phyloP scores from a whole-genome alignment of 2,888 invertebrate genomes.

The Lamellibrachia columna region DNA sequence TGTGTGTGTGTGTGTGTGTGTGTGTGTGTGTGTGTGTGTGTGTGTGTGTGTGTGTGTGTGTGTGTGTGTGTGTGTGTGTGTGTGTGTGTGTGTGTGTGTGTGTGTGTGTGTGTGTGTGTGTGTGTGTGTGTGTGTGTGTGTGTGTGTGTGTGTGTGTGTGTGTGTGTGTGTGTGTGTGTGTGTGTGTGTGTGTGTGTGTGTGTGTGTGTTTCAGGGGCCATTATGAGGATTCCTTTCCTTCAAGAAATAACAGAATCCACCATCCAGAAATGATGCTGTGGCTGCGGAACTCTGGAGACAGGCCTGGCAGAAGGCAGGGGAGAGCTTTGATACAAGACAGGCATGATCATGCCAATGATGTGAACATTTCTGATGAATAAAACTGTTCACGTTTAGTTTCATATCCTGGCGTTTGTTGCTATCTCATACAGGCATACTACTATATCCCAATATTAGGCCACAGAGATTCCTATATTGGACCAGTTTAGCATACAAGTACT shows the following conservation, averaged over 20 bases:
- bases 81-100: no score
- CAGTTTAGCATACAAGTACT: no score
- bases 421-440: background rate
- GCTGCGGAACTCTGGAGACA: constrained; percentile 9
- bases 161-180: no score
- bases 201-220: constrained; percentile 11
- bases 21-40: no score
- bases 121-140: no score
- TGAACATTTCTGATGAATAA: background rate
- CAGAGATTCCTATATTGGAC: no score
- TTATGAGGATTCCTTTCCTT: background rate
- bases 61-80: no score
- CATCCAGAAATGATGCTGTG: constrained; percentile 17
- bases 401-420: background rate
- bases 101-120: no score
- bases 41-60: no score
- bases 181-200: background rate
- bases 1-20: no score
- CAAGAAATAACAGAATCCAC: background rate
- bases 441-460: no score
- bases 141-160: no score
- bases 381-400: background rate
- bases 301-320: background rate
- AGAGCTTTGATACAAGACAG: background rate
- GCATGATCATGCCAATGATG: background rate